phyloP scores from a whole-genome alignment of 2,888 invertebrate genomes.

The Ophion obscuratus region DNA sequence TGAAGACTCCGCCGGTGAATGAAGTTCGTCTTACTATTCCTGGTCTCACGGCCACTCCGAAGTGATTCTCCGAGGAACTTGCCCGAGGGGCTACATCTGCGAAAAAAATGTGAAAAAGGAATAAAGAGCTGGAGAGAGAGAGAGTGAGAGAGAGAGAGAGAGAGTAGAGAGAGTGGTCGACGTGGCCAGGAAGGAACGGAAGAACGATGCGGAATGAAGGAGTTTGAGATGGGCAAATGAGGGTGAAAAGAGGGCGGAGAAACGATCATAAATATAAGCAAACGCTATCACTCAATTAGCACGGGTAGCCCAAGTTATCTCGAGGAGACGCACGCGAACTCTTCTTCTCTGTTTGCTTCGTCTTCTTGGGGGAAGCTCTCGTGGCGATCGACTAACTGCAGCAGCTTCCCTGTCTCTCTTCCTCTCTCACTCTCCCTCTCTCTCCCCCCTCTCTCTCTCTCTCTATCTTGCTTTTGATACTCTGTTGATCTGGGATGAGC shows the following conservation, averaged over 20 bases:
- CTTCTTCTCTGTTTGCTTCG: constrained; percentile 11
- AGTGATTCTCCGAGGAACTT: constrained; percentile 33
- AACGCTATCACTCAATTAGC: constrained; percentile 79
- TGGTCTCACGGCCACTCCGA: constrained; percentile 32
- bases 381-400: constrained; percentile 50
- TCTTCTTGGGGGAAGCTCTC: constrained; percentile 37
- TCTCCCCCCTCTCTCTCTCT: constrained; percentile 32
- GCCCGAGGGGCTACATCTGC: constrained; percentile 13
- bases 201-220: constrained; percentile 25
- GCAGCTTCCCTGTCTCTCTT: constrained; percentile 27
- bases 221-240: constrained; percentile 48
- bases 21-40: constrained; percentile 53
- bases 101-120: constrained; percentile 37
- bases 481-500: constrained; percentile 51
- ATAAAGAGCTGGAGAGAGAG: not conserved
- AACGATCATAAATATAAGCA: constrained; percentile 72
- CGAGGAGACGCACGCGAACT: constrained; percentile 73
- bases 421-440: constrained; percentile 5
- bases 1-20: constrained; percentile 54
- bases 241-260: constrained; percentile 66
- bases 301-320: constrained; percentile 76
- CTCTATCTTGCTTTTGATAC: constrained; percentile 25
- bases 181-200: constrained; percentile 9
- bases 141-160: not conserved
- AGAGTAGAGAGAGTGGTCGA: constrained; percentile 23